These are phyloP conservation scores for Cosmia pyralina DNA, from an alignment of 2,888 invertebrate species.

Conservation along the genomic window DNA sequence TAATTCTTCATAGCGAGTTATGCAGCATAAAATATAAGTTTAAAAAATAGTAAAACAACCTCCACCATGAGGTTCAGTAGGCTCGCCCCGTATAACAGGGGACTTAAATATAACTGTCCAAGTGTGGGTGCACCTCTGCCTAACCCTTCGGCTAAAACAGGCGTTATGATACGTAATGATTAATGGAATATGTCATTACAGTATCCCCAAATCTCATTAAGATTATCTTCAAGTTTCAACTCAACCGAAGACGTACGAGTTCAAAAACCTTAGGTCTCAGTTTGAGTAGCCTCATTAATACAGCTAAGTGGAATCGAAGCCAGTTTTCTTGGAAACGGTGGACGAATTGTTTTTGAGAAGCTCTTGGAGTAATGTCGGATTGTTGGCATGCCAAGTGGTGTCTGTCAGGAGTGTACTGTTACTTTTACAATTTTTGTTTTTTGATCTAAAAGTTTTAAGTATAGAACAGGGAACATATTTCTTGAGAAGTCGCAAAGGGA, in stretches of 20 bases:
- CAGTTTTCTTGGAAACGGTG: constrained; percentile 36
- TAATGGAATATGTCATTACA: background rate
- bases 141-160: too few relatives aligned
- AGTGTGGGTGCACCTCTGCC: too few relatives aligned
- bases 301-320: constrained; percentile 50
- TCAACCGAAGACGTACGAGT: constrained; percentile 14
- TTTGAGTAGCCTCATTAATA: constrained; percentile 44
- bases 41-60: too few relatives aligned
- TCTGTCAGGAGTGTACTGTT: background rate
- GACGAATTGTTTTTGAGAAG: constrained; percentile 23
- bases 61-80: too few relatives aligned
- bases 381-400: constrained; percentile 24
- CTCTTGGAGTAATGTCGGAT: constrained; percentile 12
- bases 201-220: background rate
- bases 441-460: background rate
- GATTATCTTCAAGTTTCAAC: constrained; percentile 17
- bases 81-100: too few relatives aligned
- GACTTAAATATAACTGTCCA: too few relatives aligned
- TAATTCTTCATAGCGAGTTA: background rate
- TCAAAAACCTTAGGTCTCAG: constrained; percentile 41
- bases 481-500: background rate
- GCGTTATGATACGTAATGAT: too few relatives aligned
- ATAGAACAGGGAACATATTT: background rate
- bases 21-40: too few relatives aligned
- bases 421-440: constrained; percentile 2